Evolutionary conservation across 1,140 invertebrate genomes (phyloP), one percentile per base, ranked within the genome.

Genomic region (Dendroctonus ponderosae): DNA sequence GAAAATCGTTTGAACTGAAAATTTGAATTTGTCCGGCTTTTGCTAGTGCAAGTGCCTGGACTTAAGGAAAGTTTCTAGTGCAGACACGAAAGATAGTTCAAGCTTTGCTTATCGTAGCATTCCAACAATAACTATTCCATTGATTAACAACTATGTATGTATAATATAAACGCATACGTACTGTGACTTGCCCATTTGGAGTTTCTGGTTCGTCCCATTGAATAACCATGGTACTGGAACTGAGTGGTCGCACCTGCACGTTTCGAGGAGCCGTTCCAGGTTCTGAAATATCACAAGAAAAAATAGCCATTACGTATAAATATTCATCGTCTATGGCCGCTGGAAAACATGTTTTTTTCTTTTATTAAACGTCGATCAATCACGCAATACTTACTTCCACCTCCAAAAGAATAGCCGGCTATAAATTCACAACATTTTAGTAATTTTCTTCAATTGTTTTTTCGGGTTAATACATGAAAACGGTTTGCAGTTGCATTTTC

Each of bases 151-250:
- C n/a, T n/a, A n/a, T n/a, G n/a, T n/a, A n/a, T n/a, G n/a, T n/a
- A n/a, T n/a, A n/a, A n/a, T n/a, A 26, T 26, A 12, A 43, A 14
- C 41, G 2, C 15, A 44, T 75, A 81, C 85, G 84, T 82, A 97
- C 95, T 80, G 92, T 94, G 63, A 99, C 93, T 87, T 95, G 91
- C 71, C 96, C 97, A 80, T 98, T 98, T 12, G 96, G 94, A 70
- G 91, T 95, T 79, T 97, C 94, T 15, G 96, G 96, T 77, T 95
- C 93, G 76, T 96, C 91, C 97, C 97, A 99, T 75, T 96, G 93
- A 74, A 99, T 95, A 61, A 87, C 89, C 87, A 99, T 94, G 12
- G 95, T 98, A 76, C 88, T 95, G 11, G 94, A 93, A 78, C 94
- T 97, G 48, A 98, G 84, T 11, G 96, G 93, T 54, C 93, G 84